phyloP scores from a whole-genome alignment of 2,888 invertebrate genomes.

The Agrotis clavis region DNA sequence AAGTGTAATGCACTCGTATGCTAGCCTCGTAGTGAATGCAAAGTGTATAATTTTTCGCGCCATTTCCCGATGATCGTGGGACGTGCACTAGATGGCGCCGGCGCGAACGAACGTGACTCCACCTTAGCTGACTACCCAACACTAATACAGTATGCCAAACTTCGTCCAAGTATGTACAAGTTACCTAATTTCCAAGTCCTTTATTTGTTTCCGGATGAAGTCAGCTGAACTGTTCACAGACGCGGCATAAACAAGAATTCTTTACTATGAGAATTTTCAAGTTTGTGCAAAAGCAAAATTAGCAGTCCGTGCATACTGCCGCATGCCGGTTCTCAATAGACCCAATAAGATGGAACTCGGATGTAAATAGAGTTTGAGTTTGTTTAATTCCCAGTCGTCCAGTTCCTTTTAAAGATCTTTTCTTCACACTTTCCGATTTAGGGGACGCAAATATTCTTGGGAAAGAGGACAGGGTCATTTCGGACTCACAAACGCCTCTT shows the following conservation, averaged over 20 bases:
- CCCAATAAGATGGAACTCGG: constrained; percentile 39
- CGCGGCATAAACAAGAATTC: constrained; percentile 30
- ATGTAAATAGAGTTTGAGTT: constrained; percentile 55
- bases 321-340: constrained; percentile 40
- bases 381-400: constrained; percentile 44
- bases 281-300: constrained; percentile 53
- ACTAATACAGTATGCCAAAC: constrained; percentile 48
- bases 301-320: constrained; percentile 29
- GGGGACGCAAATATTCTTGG: constrained; percentile 48
- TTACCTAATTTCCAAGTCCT: constrained; percentile 52
- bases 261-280: constrained; percentile 39
- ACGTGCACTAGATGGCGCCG: constrained; percentile 71
- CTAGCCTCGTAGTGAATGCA: constrained; percentile 61
- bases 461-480: constrained; percentile 45
- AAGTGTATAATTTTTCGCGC: constrained; percentile 85
- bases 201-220: constrained; percentile 54
- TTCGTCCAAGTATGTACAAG: constrained; percentile 46
- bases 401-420: constrained; percentile 45
- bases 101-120: constrained; percentile 75
- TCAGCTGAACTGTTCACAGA: constrained; percentile 25
- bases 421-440: constrained; percentile 54
- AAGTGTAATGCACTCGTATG: constrained; percentile 62
- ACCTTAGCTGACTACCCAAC: constrained; percentile 37
- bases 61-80: constrained; percentile 80
- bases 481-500: constrained; percentile 37